These are phyloP conservation scores for Drosophila pachea DNA, from an alignment of 1,140 invertebrate genomes.

Conservation along the genomic window DNA sequence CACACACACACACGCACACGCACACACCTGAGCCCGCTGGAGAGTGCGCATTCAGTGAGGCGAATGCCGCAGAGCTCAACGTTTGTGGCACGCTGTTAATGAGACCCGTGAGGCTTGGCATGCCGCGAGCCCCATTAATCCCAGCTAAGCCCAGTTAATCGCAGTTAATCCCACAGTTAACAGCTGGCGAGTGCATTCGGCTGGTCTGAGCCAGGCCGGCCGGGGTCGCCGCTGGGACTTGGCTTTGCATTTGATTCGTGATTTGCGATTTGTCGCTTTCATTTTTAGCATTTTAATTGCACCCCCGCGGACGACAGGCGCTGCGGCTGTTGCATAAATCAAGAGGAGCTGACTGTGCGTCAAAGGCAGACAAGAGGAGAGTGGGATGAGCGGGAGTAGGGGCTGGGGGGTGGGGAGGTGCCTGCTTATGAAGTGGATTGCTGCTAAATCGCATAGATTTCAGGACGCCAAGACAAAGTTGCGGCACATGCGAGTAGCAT, in stretches of 20 bases:
- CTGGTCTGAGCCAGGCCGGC: constrained; percentile 5
- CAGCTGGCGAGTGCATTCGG: constrained; percentile 13
- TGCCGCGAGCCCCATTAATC: constrained; percentile 62
- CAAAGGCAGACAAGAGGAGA: constrained; percentile 47
- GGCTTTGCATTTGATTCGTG: constrained; percentile 58
- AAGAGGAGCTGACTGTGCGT: constrained; percentile 62
- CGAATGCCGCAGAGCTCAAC: constrained; percentile 33
- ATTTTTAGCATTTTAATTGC: constrained; percentile 56
- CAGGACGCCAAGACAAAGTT: constrained; percentile 38
- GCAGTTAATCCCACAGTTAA: too few species aligned
- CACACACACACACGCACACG: constrained; percentile 6
- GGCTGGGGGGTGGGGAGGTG: neutral
- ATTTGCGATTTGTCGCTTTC: constrained; percentile 15
- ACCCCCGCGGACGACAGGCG: constrained; percentile 18
- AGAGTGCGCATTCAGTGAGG: constrained; percentile 54
- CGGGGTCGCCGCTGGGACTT: too few species aligned
- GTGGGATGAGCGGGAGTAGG: constrained; percentile 1
- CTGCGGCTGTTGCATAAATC: constrained; percentile 52
- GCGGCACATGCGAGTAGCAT: constrained; percentile 22
- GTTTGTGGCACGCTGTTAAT: constrained; percentile 56
- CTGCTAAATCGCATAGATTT: constrained; percentile 41
- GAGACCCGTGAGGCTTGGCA: constrained; percentile 62
- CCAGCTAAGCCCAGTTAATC: constrained; percentile 10
- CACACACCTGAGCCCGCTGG: constrained; percentile 25
- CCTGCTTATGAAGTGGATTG: constrained; percentile 32